These are phyloP conservation scores for Sorex araneus DNA, from an alignment of 2,113 vertebrate genomes.

Conservation along the genomic window DNA sequence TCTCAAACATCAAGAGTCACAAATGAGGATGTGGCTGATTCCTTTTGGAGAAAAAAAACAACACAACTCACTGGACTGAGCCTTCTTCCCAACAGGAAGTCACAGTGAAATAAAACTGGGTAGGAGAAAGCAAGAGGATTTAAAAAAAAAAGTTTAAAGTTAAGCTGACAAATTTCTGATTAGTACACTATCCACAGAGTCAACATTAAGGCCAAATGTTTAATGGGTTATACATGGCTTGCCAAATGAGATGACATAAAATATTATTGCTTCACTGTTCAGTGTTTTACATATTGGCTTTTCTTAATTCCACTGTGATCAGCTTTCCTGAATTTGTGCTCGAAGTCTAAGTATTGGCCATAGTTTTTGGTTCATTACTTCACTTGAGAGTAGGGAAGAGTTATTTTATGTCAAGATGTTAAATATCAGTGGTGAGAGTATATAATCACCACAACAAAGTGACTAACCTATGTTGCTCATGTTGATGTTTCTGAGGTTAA, in stretches of 20 bases:
- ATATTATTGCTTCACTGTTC: conserved; percentile 37
- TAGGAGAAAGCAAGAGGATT: conserved; percentile 3
- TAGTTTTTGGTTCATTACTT: neutral
- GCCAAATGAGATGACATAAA: conserved; percentile 53
- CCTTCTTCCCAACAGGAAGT: conserved; percentile 32
- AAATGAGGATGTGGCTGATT: neutral
- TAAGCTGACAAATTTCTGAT: conserved; percentile 47
- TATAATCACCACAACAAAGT: neutral
- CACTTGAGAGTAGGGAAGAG: neutral
- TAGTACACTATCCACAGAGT: conserved; percentile 43
- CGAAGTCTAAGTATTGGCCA: neutral
- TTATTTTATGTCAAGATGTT: conserved; percentile 19
- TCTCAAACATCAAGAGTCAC: neutral
- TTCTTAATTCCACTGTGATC: conserved; percentile 41
- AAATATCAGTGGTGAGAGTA: neutral
- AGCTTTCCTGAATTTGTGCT: conserved; percentile 35
- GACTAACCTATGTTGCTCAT: neutral
- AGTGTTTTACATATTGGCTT: conserved; percentile 39
- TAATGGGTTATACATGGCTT: conserved; percentile 56
- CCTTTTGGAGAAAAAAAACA: conserved; percentile 18
- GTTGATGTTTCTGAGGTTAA: conserved; percentile 27
- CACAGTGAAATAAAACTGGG: conserved; percentile 7
- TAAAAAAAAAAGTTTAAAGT: neutral
- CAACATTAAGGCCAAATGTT: conserved; percentile 50
- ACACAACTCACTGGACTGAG: neutral